A percentile compares a stretch with the other conserved stretches of the same genome.
These are phyloP conservation scores for Psilanteris sp. DNA, from an alignment of 1,140 invertebrate genomes.

Conservation along the genomic window DNA sequence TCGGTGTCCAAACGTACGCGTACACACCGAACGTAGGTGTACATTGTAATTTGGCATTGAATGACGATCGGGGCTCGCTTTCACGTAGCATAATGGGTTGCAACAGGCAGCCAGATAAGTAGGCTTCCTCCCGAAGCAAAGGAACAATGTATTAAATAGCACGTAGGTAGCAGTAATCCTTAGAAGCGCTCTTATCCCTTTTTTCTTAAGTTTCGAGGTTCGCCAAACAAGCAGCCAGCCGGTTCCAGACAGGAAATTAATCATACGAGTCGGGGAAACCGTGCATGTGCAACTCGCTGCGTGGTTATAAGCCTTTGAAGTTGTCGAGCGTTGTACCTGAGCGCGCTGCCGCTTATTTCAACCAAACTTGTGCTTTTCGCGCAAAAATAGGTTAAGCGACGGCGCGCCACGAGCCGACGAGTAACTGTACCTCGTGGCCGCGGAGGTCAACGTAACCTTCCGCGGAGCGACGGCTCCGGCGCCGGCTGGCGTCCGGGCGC, in stretches of 20 bases:
- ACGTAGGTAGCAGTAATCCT: slow-evolving; percentile 64
- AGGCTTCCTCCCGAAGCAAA: slow-evolving; percentile 55
- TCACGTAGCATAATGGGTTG: slow-evolving; percentile 52
- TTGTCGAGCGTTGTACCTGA: slow-evolving; percentile 10
- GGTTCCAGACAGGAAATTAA: slow-evolving; percentile 63
- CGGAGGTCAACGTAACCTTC: slow-evolving; percentile 31
- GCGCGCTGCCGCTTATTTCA: slow-evolving; percentile 22
- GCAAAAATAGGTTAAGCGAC: slow-evolving; percentile 39
- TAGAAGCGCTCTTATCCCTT: slow-evolving; percentile 62
- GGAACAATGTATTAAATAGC: slow-evolving; percentile 63
- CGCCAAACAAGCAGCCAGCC: slow-evolving; percentile 46
- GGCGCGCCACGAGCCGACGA: background rate
- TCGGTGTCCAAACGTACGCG: background rate
- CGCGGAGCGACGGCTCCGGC: too few species aligned
- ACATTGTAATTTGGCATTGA: slow-evolving; percentile 59
- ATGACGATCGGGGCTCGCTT: slow-evolving; percentile 56
- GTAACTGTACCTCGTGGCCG: slow-evolving; percentile 26
- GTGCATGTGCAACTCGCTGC: slow-evolving; percentile 39
- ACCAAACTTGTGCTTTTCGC: slow-evolving; percentile 10
- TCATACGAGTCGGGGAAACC: slow-evolving; percentile 59
- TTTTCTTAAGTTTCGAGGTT: slow-evolving; percentile 65
- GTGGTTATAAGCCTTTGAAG: slow-evolving; percentile 40
- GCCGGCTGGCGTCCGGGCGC: too few species aligned
- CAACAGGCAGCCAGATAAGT: slow-evolving; percentile 57
- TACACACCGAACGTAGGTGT: slow-evolving; percentile 35